A percentile compares a stretch with the other conserved stretches of the same genome.
phyloP scores from a whole-genome alignment of 2,113 vertebrate species.

The Odocoileus virginianus region DNA sequence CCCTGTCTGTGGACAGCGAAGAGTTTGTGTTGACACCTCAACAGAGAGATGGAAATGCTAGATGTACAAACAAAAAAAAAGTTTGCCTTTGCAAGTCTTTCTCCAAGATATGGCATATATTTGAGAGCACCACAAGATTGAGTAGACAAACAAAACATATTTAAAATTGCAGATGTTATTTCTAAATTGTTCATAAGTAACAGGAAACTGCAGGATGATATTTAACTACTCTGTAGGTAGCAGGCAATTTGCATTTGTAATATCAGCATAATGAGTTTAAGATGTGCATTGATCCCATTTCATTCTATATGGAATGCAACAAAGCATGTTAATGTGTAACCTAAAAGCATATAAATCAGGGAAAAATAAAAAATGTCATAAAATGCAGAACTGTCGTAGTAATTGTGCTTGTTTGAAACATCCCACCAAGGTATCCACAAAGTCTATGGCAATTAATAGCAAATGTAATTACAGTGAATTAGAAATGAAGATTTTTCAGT shows the following conservation, averaged over 20 bases:
- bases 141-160: constrained; percentile 64
- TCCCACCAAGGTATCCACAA: not conserved
- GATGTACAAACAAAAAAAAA: not conserved
- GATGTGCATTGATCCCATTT: constrained; percentile 66
- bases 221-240: constrained; percentile 77
- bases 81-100: constrained; percentile 48
- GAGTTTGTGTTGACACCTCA: not conserved
- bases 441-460: constrained; percentile 28
- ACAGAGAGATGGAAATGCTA: not conserved
- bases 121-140: not conserved
- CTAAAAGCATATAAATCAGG: constrained; percentile 61
- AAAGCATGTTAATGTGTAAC: constrained; percentile 64
- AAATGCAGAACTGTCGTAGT: not conserved
- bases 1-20: not conserved
- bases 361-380: constrained; percentile 57
- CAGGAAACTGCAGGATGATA: constrained; percentile 68
- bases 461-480: constrained; percentile 42
- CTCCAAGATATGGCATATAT: not conserved
- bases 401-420: constrained; percentile 34
- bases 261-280: constrained; percentile 74
- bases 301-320: constrained; percentile 58
- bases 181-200: constrained; percentile 75
- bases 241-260: constrained; percentile 77
- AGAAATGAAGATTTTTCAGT: constrained; percentile 50
- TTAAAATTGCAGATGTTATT: constrained; percentile 73